A percentile compares a stretch with the other conserved stretches of the same genome.
phyloP scores from a whole-genome alignment of 2,113 vertebrate genomes.

The Tychaedon coryphoeus region DNA sequence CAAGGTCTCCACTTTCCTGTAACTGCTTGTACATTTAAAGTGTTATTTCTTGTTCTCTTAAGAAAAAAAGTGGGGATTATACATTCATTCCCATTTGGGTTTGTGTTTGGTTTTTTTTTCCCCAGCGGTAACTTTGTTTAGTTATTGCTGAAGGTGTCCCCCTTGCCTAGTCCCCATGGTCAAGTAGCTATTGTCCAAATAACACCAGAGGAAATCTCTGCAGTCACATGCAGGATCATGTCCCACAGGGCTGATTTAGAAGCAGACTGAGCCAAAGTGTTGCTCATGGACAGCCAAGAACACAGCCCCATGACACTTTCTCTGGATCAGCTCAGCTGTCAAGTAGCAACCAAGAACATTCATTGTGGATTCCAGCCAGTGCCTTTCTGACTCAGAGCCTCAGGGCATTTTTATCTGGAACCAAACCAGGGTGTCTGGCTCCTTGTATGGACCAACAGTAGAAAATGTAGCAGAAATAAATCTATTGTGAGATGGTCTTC shows the following conservation, averaged over 20 bases:
- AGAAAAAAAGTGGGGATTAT: background rate
- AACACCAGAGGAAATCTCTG: background rate
- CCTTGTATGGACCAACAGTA: background rate
- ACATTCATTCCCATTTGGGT: background rate
- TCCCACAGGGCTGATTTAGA: background rate
- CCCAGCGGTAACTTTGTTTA: background rate
- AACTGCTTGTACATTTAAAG: background rate
- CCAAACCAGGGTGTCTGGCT: background rate
- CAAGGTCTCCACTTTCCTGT: background rate
- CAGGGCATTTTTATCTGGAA: background rate
- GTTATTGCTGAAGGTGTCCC: background rate
- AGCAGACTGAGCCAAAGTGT: background rate
- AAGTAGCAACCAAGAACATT: background rate
- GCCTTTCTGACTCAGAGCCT: background rate
- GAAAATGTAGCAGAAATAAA: background rate
- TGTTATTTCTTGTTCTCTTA: background rate
- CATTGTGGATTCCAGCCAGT: background rate
- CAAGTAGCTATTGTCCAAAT: background rate
- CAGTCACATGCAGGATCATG: background rate
- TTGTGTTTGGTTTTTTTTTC: background rate
- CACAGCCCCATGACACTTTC: background rate
- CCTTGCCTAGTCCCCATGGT: background rate
- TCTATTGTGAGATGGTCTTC: background rate
- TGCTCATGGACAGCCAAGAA: background rate
- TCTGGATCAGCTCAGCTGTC: background rate